phyloP scores from a whole-genome alignment of 2,797 vertebrate species.

The Rhabdomys pumilio region DNA sequence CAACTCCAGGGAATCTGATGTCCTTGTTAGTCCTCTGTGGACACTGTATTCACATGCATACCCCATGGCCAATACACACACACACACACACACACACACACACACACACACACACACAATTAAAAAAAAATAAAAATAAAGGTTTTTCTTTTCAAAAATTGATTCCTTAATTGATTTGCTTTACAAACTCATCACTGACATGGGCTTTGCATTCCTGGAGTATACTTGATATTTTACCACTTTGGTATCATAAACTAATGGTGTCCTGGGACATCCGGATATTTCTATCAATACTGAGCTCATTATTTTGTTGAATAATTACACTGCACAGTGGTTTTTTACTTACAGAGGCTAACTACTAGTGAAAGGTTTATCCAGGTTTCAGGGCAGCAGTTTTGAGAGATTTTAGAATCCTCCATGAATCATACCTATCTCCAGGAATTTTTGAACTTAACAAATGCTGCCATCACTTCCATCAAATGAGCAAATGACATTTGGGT shows the following conservation, averaged over 20 bases:
- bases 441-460: conserved; percentile 20
- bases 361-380: neutral
- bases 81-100: neutral
- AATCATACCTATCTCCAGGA: too few relatives aligned
- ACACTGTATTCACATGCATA: neutral
- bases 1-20: neutral
- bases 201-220: neutral
- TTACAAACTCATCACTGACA: neutral
- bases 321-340: conserved; percentile 20
- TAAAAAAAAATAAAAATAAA: neutral
- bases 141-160: neutral
- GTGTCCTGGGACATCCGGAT: conserved; percentile 6
- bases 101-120: neutral
- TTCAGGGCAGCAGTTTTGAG: neutral
- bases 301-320: neutral
- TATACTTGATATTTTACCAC: neutral
- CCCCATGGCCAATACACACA: neutral
- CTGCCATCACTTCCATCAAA: neutral
- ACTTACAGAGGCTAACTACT: neutral
- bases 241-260: neutral
- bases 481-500: neutral
- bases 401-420: neutral
- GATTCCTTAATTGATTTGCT: neutral
- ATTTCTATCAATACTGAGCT: neutral
- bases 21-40: neutral